These are phyloP conservation scores for Ciona savignyi DNA, from an alignment of 23 tunicate genomes.

Conservation along the genomic window DNA sequence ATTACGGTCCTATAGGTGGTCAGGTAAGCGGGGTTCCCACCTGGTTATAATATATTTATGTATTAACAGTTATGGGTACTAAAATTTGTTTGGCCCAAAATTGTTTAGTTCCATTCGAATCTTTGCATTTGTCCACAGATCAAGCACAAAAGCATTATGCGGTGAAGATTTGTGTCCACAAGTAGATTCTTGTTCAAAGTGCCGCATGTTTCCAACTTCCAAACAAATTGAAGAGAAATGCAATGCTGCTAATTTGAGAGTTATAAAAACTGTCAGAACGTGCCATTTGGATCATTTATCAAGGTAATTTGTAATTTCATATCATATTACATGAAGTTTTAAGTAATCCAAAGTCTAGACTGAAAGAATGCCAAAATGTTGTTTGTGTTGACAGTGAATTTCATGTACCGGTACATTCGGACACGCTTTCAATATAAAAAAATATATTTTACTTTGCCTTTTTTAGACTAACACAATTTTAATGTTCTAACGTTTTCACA, in stretches of 20 bases:
- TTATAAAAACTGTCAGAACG: constrained; percentile 29
- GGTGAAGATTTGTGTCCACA: constrained; percentile 11
- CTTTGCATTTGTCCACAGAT: no score
- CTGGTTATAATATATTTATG: no score
- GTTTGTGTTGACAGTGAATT: background rate
- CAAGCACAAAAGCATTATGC: constrained; percentile 25
- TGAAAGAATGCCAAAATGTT: no score
- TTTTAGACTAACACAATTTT: no score
- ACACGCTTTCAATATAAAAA: background rate
- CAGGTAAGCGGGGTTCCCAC: no score
- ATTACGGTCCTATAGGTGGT: no score
- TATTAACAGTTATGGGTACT: no score
- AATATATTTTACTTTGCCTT: constrained; percentile 1
- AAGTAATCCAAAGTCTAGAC: no score
- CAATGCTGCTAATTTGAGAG: constrained; percentile 4
- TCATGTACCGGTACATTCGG: constrained; percentile 11
- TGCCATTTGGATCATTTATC: constrained; percentile 19
- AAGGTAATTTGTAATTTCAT: no score
- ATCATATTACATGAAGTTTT: no score
- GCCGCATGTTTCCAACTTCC: constrained; percentile 4
- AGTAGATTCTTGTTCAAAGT: constrained; percentile 6
- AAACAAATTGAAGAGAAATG: constrained; percentile 20
- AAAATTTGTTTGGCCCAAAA: background rate
- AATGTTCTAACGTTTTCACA: no score
- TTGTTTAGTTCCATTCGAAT: background rate